Evolutionary conservation across 2,113 vertebrate species (phyloP).

Genomic region (Psephotus haematonotus): DNA sequence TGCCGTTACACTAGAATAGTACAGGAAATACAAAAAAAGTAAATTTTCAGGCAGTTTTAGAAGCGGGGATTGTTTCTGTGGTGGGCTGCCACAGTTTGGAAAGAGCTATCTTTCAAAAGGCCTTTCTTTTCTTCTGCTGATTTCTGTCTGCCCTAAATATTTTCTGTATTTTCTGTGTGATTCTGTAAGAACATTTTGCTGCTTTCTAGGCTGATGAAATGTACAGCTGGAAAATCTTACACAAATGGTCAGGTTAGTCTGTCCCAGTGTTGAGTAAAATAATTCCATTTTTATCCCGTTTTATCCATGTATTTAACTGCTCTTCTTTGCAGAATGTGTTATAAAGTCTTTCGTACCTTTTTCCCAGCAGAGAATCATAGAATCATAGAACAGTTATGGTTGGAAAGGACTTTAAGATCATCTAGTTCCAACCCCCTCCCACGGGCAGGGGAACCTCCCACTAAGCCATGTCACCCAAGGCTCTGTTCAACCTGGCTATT

Average conservation of each 20-base stretch:
- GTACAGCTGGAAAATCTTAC: background rate
- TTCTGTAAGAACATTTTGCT: background rate
- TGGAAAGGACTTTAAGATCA: no score
- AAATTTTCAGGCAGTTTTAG: background rate
- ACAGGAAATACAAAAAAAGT: background rate
- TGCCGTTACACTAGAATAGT: background rate
- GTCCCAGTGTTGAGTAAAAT: background rate
- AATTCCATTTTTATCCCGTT: background rate
- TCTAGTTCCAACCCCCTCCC: no score
- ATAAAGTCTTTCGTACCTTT: background rate
- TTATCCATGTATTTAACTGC: background rate
- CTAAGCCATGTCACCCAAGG: no score
- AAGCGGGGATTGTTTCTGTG: background rate
- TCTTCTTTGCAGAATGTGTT: background rate
- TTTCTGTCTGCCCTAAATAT: background rate
- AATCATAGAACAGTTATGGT: no score
- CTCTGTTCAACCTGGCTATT: no score
- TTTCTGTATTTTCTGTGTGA: background rate
- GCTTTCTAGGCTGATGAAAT: background rate
- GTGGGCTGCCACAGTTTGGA: background rate
- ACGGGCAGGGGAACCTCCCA: no score
- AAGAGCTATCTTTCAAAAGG: background rate
- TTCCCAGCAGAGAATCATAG: background rate
- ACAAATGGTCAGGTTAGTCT: background rate
- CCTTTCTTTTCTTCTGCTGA: background rate